Evolutionary conservation across 2,113 vertebrate genomes (phyloP).

Genomic region (Manacus vitellinus): DNA sequence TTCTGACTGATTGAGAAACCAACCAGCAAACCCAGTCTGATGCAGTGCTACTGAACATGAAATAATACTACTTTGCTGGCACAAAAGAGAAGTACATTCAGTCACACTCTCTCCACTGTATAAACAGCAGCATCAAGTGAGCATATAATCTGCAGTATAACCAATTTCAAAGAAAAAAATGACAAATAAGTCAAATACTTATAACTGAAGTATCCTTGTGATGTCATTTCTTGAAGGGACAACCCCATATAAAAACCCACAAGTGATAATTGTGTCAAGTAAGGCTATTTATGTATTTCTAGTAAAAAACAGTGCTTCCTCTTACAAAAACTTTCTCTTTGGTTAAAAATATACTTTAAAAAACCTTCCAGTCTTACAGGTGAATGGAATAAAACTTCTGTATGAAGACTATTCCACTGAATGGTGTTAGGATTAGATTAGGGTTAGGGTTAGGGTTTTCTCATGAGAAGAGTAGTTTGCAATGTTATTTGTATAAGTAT

Average conservation of each 20-base stretch:
- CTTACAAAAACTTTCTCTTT: not conserved
- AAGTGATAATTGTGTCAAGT: not conserved
- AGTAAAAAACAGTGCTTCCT: not conserved
- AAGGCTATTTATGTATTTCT: not conserved
- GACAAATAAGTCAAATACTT: not conserved
- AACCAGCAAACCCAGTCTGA: not conserved
- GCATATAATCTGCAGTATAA: not conserved
- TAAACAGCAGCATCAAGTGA: not conserved
- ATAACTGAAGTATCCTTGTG: not conserved
- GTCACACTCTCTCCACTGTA: not conserved
- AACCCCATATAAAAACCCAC: not conserved
- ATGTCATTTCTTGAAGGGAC: not conserved
- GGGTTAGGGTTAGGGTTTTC: too few relatives aligned
- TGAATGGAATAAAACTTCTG: not conserved
- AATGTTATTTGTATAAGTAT: not conserved
- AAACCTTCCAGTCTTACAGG: fast-evolving
- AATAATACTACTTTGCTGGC: not conserved
- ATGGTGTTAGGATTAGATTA: too few relatives aligned
- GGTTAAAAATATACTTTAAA: not conserved
- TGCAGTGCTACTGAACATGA: not conserved
- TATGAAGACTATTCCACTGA: not conserved
- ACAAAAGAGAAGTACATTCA: not conserved
- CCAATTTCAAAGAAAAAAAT: not conserved
- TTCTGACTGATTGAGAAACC: not conserved
- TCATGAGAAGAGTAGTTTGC: not conserved